phyloP scores from a whole-genome alignment of 2,888 invertebrate genomes.

The Melanostoma scalare region DNA sequence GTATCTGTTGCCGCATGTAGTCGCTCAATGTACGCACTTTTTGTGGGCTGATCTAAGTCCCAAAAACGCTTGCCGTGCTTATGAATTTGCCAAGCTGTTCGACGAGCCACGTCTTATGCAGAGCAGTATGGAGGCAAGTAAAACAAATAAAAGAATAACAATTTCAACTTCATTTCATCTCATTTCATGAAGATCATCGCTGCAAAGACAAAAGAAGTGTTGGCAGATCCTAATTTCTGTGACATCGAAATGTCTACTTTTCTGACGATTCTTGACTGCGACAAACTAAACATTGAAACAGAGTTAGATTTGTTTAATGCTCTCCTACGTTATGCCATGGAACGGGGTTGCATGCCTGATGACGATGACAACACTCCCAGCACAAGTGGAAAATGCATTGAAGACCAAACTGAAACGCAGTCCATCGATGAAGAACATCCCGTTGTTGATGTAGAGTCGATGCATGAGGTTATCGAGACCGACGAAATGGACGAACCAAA shows the following conservation, averaged over 20 bases:
- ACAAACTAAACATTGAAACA: conserved; percentile 88
- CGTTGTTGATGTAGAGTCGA: conserved; percentile 73
- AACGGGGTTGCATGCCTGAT: conserved; percentile 82
- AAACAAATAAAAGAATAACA: too few species aligned
- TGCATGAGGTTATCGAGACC: conserved; percentile 71
- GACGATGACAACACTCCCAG: conserved; percentile 65
- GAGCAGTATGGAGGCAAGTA: conserved; percentile 88
- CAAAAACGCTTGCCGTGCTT: conserved; percentile 91
- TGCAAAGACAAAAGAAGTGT: conserved; percentile 88
- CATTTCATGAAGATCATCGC: conserved; percentile 86
- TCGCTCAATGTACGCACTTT: conserved; percentile 91
- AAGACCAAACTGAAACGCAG: conserved; percentile 29
- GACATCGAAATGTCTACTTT: conserved; percentile 90
- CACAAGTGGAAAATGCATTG: conserved; percentile 48
- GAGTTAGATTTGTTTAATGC: conserved; percentile 91
- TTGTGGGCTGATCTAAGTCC: conserved; percentile 88
- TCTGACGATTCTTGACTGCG: conserved; percentile 88
- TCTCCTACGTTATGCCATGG: conserved; percentile 86
- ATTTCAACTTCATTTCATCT: neutral
- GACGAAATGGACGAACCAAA: conserved; percentile 78
- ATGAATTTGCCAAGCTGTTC: conserved; percentile 92
- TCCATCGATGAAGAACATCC: conserved; percentile 65
- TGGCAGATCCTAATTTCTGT: conserved; percentile 89
- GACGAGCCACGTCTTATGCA: conserved; percentile 92
- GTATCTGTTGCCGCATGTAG: conserved; percentile 92